Percentiles rank a stretch among this genome's conserved stretches.
phyloP scores from a whole-genome alignment of 2,797 vertebrate species.

The Sparus aurata region DNA sequence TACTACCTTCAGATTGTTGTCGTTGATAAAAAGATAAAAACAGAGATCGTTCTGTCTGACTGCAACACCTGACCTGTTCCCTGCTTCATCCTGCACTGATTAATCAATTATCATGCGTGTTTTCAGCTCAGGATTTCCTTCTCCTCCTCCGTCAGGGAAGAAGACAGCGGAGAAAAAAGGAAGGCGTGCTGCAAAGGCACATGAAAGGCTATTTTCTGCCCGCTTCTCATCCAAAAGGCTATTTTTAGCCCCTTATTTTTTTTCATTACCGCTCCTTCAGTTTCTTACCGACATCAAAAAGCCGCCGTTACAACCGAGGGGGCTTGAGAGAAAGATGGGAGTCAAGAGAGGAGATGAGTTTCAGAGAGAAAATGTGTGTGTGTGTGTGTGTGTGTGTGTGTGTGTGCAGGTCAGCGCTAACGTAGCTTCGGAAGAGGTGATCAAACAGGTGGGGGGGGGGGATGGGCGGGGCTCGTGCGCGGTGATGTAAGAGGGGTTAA shows the following conservation, averaged over 20 bases:
- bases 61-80: slow-evolving; percentile 58
- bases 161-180: slow-evolving; percentile 51
- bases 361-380: slow-evolving; percentile 39
- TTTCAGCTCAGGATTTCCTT: slow-evolving; percentile 78
- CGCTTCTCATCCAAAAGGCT: slow-evolving; percentile 59
- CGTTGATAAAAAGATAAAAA: background rate
- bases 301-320: slow-evolving; percentile 28
- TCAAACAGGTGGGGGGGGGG: slow-evolving; percentile 28
- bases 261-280: slow-evolving; percentile 68
- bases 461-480: slow-evolving; percentile 13
- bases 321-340: slow-evolving; percentile 44
- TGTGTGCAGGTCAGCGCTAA: slow-evolving; percentile 27
- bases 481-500: slow-evolving; percentile 6
- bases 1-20: background rate
- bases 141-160: slow-evolving; percentile 2
- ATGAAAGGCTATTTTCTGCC: slow-evolving; percentile 86
- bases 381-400: slow-evolving; percentile 22
- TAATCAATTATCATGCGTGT: slow-evolving; percentile 76
- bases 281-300: slow-evolving; percentile 80
- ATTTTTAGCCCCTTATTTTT: slow-evolving; percentile 81
- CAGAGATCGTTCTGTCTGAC: background rate
- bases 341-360: slow-evolving; percentile 28
- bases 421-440: slow-evolving; percentile 29
- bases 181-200: slow-evolving; percentile 58
- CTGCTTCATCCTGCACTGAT: slow-evolving; percentile 70